These are phyloP conservation scores for Cryptotis parvus DNA, from an alignment of 2,113 vertebrate genomes.

Conservation along the genomic window DNA sequence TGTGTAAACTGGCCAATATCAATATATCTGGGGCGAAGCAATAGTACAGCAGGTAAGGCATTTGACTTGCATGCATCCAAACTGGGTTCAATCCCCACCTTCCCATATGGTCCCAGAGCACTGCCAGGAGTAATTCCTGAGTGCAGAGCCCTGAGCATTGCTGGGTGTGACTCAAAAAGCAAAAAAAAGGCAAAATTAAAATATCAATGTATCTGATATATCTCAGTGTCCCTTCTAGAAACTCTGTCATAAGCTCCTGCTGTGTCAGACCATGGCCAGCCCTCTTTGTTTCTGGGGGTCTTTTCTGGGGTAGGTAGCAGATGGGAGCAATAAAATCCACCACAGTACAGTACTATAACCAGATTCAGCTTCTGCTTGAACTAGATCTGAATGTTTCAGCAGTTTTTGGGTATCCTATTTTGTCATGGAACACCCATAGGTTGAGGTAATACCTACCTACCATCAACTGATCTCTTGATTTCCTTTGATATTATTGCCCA, in stretches of 20 bases:
- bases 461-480: no score
- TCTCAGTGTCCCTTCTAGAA: neutral
- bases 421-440: neutral
- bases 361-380: neutral
- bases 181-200: no score
- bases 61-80: no score
- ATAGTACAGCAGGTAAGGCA: no score
- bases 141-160: no score
- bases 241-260: neutral
- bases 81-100: no score
- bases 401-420: neutral
- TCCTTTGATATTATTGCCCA: neutral
- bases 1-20: neutral
- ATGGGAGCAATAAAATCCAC: neutral
- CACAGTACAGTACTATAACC: neutral
- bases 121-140: no score
- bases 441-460: neutral
- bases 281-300: neutral
- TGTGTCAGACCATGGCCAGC: neutral
- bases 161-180: no score
- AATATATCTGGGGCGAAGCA: neutral
- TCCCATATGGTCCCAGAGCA: no score
- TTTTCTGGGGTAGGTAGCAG: neutral
- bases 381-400: neutral
- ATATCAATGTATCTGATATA: neutral